phyloP scores from a whole-genome alignment of 2,113 vertebrate genomes.

The Laticauda laticaudata region DNA sequence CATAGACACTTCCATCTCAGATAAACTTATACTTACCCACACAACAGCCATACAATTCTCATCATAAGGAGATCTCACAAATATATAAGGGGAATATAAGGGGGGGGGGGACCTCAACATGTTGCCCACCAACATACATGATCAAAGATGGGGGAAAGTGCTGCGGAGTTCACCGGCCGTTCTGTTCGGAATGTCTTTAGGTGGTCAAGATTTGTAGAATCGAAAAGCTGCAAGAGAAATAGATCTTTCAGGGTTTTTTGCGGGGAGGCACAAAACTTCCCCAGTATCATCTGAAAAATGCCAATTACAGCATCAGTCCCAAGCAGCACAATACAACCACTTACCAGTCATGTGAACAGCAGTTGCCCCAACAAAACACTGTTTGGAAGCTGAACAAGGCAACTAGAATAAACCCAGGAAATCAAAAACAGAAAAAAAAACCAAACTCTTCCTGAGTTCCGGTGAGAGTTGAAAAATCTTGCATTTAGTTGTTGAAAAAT shows the following conservation, averaged over 20 bases:
- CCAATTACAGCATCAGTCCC: neutral
- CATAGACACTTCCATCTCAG: neutral
- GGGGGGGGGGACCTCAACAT: neutral
- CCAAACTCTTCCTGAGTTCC: neutral
- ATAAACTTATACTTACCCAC: neutral
- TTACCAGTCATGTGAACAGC: too few relatives aligned
- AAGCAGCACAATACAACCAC: neutral
- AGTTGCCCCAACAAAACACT: neutral
- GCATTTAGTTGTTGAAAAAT: too few relatives aligned
- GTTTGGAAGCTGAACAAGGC: neutral
- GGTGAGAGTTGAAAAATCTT: neutral
- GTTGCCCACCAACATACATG: slow-evolving; percentile 76
- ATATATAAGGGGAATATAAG: too few relatives aligned
- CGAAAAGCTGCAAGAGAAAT: slow-evolving; percentile 80
- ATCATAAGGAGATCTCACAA: neutral
- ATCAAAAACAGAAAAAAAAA: neutral
- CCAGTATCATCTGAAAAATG: neutral
- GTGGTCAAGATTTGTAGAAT: slow-evolving; percentile 84
- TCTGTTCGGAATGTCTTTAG: slow-evolving; percentile 94
- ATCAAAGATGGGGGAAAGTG: slow-evolving; percentile 93
- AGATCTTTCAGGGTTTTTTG: neutral
- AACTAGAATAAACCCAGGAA: neutral
- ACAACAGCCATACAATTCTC: neutral
- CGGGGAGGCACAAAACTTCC: neutral
- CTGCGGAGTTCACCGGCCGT: slow-evolving; percentile 93